Conservation (phyloP, 2,113 vertebrate species). For the Misgurnus mizolepis region DNA sequence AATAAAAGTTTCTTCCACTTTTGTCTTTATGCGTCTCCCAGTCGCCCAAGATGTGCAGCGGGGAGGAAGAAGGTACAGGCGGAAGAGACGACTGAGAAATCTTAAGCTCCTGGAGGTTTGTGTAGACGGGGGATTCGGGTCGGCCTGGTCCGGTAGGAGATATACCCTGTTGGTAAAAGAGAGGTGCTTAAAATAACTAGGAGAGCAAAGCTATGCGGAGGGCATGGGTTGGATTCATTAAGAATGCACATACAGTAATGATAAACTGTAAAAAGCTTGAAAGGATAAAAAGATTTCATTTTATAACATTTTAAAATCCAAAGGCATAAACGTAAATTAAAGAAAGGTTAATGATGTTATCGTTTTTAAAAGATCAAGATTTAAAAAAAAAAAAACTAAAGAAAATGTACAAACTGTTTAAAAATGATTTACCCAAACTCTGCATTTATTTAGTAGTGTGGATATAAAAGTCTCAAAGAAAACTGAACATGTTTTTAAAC, state of each 20-base stretch:
- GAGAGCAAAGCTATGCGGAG: no score
- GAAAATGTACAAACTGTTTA: no score
- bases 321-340: no score
- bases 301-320: no score
- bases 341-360: no score
- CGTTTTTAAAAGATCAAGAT: no score
- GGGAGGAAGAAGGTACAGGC: constrained; percentile 80
- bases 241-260: no score
- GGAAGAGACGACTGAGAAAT: constrained; percentile 84
- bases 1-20: constrained; percentile 89
- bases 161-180: constrained; percentile 56
- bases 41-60: constrained; percentile 83
- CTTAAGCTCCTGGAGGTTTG: constrained; percentile 96
- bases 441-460: neutral
- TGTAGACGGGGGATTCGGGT: constrained; percentile 91
- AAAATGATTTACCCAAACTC: no score
- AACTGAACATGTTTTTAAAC: neutral
- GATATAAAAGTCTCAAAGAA: neutral
- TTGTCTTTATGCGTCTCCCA: constrained; percentile 93
- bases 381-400: no score
- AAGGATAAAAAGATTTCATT: no score
- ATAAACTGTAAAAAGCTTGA: no score
- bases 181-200: neutral
- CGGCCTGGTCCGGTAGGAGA: constrained; percentile 79
- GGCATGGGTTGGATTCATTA: no score